Conservation (phyloP, 2,888 invertebrate species). For the Agriopis marginaria region DNA sequence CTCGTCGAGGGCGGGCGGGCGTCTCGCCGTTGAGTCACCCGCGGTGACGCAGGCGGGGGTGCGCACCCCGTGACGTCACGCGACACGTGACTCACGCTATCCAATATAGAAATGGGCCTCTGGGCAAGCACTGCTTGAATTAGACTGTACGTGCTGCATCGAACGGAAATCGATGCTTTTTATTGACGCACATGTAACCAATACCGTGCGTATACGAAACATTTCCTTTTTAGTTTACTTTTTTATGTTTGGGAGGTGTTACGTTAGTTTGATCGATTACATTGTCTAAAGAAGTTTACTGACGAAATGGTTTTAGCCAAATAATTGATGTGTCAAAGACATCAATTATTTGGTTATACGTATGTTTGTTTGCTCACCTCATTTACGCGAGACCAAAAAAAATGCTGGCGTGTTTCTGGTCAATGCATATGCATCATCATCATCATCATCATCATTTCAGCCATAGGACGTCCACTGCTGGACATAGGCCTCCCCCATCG, state of each 20-base stretch:
- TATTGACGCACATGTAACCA: slow-evolving; percentile 45
- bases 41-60: slow-evolving; percentile 60
- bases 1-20: slow-evolving; percentile 54
- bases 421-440: no score
- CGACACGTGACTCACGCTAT: slow-evolving; percentile 67
- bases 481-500: no score
- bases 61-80: slow-evolving; percentile 74
- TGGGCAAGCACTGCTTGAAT: slow-evolving; percentile 51
- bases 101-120: slow-evolving; percentile 60
- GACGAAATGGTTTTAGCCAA: no score
- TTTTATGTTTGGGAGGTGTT: slow-evolving; percentile 21
- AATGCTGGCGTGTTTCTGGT: no score
- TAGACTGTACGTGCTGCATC: slow-evolving; percentile 44
- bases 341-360: no score
- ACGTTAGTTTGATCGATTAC: slow-evolving; percentile 21
- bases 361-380: background rate
- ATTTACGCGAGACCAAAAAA: no score
- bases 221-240: slow-evolving; percentile 12
- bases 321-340: background rate
- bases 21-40: slow-evolving; percentile 67
- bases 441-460: no score
- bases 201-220: slow-evolving; percentile 40
- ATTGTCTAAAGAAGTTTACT: no score
- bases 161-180: slow-evolving; percentile 50
- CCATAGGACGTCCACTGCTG: no score